Percentiles rank a stretch among this genome's conserved stretches.
Evolutionary conservation across 2,888 invertebrate species (phyloP).

Genomic region (Seira sanloemensis): DNA sequence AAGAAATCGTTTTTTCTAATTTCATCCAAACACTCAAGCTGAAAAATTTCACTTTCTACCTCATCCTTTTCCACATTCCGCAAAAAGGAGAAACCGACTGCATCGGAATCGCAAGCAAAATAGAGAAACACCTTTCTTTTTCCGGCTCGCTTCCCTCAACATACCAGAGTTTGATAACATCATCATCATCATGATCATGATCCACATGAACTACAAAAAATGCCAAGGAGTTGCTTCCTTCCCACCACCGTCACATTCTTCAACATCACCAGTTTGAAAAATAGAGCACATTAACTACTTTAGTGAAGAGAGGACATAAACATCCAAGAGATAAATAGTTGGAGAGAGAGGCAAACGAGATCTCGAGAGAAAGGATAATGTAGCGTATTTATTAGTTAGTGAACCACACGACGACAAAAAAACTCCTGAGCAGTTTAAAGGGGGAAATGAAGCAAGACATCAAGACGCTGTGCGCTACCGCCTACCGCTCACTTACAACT

Average conservation of each 20-base stretch:
- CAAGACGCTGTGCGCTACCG: conserved; percentile 36
- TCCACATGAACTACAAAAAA: conserved; percentile 13
- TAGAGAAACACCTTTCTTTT: not conserved
- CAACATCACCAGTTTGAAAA: conserved; percentile 11
- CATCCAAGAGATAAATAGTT: conserved; percentile 4
- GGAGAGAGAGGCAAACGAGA: conserved; percentile 8
- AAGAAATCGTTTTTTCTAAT: too few relatives aligned
- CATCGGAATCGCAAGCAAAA: too few relatives aligned
- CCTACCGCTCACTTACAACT: conserved; percentile 1
- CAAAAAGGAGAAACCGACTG: too few relatives aligned
- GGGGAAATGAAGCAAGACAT: conserved; percentile 63
- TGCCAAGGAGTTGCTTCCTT: conserved; percentile 3
- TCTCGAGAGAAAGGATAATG: not conserved
- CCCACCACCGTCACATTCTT: conserved; percentile 3
- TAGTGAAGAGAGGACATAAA: conserved; percentile 34
- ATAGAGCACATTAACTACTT: conserved; percentile 25
- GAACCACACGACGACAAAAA: conserved; percentile 58
- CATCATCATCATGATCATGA: conserved; percentile 19
- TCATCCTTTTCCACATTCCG: too few relatives aligned
- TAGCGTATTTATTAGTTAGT: conserved; percentile 40
- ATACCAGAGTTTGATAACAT: conserved; percentile 28
- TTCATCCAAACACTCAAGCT: too few relatives aligned
- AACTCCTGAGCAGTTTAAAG: conserved; percentile 29
- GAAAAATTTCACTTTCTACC: too few relatives aligned
- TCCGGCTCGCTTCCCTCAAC: conserved; percentile 30